Base-by-base conservation (phyloP, 2,113 vertebrate species). In the Siphamia tubifer region DNA sequence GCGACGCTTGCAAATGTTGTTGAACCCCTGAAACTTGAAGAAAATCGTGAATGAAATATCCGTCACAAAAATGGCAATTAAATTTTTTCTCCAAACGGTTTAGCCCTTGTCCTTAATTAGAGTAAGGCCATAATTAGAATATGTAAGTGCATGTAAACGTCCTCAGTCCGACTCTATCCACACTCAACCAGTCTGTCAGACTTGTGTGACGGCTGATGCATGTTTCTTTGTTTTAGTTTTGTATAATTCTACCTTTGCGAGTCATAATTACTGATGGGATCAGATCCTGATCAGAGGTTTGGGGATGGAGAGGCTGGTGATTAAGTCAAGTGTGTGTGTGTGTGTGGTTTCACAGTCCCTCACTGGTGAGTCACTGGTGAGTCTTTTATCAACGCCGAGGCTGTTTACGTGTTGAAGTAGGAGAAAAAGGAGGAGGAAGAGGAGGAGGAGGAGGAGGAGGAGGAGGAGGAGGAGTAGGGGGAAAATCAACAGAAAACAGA, bases 331-430 rank as follows among this genome's bases (percentile, higher is more conserved):
- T 70, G 55, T 64, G 73, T 81, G 78, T 76, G 72, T 70, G 55
- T 64, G 73, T 81, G 78, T 76, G 80, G 64, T 77, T 82, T 66
- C 66, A 65, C 74, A 61, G 64, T 82, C 78, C 55, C 43, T 85
- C 68, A 6, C 49, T 10, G 61, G 57, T 80, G 84, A 89, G 73
- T 85, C 83, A 87, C 6, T 1, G 49, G 66, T 62, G 65, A 79
- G 64, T 49, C 83, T 73, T 84, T 68, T 70, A 70, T 81, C 74
- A 53, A 20, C 0, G 34, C 58, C 2, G 35, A 5, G 42, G 15
- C 64, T 73, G 76, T 77, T 78, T 76, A 69, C 45, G 57, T 54
- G 76, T 15, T 39, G 75, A n/a, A n/a, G n/a, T n/a, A n/a, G n/a
- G 64, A 63, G 48, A 40, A 58, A 2, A 19, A 45, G 38, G 65